A percentile compares a stretch with the other conserved stretches of the same genome.
Evolutionary conservation across 2,888 invertebrate species (phyloP).

Genomic region (Agonopterix alstromeriana): DNA sequence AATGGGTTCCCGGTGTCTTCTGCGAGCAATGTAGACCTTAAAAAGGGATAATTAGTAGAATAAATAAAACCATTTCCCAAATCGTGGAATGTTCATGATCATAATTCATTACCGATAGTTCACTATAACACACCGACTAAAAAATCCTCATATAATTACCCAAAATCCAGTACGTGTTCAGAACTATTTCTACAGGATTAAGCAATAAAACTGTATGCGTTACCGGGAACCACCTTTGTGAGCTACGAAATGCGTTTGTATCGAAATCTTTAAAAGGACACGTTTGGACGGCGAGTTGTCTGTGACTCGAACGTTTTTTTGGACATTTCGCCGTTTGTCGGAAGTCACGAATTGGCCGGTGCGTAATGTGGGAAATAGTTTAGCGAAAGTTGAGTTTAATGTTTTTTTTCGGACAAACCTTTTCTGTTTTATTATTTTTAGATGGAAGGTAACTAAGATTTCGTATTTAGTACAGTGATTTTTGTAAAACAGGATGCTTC

Average conservation of each 20-base stretch:
- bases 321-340: constrained; percentile 14
- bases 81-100: no score
- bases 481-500: no score
- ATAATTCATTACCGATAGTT: no score
- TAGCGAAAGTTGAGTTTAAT: constrained; percentile 4
- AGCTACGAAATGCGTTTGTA: constrained; percentile 24
- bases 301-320: constrained; percentile 11
- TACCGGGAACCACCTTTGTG: constrained; percentile 21
- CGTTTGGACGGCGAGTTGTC: constrained; percentile 8
- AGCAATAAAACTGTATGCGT: constrained; percentile 16
- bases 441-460: no score
- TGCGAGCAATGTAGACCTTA: no score
- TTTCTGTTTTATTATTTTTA: no score
- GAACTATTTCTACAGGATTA: constrained; percentile 17
- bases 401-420: neutral
- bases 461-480: no score
- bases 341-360: constrained; percentile 15
- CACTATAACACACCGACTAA: neutral
- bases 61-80: no score
- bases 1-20: no score
- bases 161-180: constrained; percentile 14
- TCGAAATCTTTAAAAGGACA: constrained; percentile 12
- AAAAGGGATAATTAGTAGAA: no score
- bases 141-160: neutral
- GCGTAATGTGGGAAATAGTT: constrained; percentile 1